Base-by-base conservation (phyloP, 2,797 vertebrate genomes). In the Gymnopithys bicolor region DNA sequence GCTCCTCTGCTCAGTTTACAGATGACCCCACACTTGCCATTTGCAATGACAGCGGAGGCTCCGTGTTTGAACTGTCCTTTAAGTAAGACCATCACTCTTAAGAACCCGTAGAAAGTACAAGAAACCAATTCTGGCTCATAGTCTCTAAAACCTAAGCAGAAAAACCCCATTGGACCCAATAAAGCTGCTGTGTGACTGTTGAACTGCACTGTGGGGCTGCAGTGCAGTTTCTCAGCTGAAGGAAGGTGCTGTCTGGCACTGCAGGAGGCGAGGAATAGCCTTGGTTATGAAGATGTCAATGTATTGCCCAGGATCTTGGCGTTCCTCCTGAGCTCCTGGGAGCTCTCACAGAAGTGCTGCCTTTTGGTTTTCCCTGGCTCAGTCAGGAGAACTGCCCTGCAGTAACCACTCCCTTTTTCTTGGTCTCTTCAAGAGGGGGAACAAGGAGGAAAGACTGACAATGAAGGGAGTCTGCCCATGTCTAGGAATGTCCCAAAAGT, bases 11-110 rank as follows among this genome's bases (percentile, higher is more conserved):
- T 97, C 92, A 99, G 99, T 99, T 99, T 95, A 99, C 99, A 97
- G 99, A 99, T 97, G 99, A 99, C 84, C 99, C 99, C 0, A 99
- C 99, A 1, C 98, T 99, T 39, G 99, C 99, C 5, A 98, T 99
- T 81, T 99, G 99, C 97, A 99, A 99, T 11, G 99, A 99, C 98
- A 99, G 99, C 1, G 99, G 99, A 77, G 99, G 99, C 92, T 99
- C 99, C 8, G 99, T 99, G 41, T 99, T 99, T 93, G 99, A 99
- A 93, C 97, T 99, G 78, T 98, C 99, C 5, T 99, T 99, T 97
- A 99, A 99, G 99, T 99, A 98, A 98, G 98, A 83, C n/a, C 93
- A 77, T 84, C 83, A 88, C 51, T 90, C 45, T 18, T 9, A 23
- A 63, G 22, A 62, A 35, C 60, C 49, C 27, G 14, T 56, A 87